Conservation (phyloP, 2,797 vertebrate species). For the Steatocranus sp. region DNA sequence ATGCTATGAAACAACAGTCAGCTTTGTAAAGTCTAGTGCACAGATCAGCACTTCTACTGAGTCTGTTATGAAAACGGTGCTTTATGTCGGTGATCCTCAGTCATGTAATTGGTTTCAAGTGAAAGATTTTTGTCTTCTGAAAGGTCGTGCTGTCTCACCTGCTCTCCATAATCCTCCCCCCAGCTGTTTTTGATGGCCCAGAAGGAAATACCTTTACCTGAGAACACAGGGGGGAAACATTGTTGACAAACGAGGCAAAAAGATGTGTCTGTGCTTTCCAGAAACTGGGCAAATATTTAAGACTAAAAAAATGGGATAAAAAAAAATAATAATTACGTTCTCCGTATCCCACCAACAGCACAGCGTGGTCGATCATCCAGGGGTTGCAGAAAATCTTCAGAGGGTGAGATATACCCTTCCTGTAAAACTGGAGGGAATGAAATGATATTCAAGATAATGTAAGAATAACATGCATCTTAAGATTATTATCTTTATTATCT, state of each 20-base stretch:
- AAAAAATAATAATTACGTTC: slow-evolving; percentile 74
- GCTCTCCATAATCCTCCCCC: slow-evolving; percentile 87
- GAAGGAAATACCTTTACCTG: slow-evolving; percentile 82
- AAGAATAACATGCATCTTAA: background rate
- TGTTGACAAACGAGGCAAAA: background rate
- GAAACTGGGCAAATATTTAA: background rate
- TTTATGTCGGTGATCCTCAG: background rate
- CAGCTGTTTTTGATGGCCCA: slow-evolving; percentile 97
- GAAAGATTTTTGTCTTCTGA: background rate
- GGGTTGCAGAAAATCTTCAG: slow-evolving; percentile 84
- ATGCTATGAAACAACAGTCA: background rate
- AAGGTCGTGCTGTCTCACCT: slow-evolving; percentile 68
- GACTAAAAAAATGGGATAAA: background rate
- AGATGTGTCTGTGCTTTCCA: background rate
- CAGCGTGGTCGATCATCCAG: slow-evolving; percentile 90
- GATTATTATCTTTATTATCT: background rate
- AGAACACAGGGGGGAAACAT: background rate
- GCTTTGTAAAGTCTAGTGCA: background rate
- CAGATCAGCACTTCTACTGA: background rate
- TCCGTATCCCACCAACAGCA: slow-evolving; percentile 88
- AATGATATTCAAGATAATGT: background rate
- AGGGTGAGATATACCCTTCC: slow-evolving; percentile 84
- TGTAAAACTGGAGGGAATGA: slow-evolving; percentile 79
- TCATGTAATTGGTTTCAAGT: background rate
- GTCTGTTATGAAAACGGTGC: background rate